Conservation (phyloP, 2,797 vertebrate genomes). For the Chaunax sp. region DNA sequence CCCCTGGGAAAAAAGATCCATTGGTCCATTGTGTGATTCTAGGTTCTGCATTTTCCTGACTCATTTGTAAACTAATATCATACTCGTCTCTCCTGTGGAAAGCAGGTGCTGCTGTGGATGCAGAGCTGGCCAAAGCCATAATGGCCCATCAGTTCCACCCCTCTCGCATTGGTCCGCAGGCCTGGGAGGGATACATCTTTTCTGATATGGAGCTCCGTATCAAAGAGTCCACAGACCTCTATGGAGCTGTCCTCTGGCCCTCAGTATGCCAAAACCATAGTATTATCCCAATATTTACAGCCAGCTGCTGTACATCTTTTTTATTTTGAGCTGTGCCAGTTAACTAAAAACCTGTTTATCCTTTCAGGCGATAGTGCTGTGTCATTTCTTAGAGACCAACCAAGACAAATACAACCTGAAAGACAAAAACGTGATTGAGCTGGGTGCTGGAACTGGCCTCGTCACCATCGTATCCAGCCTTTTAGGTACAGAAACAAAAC, state of each 20-base stretch:
- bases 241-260: constrained; percentile 95
- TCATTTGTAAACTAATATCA: too few species aligned
- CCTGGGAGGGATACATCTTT: constrained; percentile 93
- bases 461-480: constrained; percentile 93
- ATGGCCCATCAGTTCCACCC: constrained; percentile 87
- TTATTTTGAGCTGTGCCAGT: neutral
- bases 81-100: constrained; percentile 31
- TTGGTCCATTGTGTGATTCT: neutral
- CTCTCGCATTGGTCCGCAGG: constrained; percentile 73
- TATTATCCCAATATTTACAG: neutral
- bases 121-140: constrained; percentile 87
- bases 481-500: constrained; percentile 81
- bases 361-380: constrained; percentile 91
- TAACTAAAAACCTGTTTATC: neutral
- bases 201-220: constrained; percentile 90
- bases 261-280: constrained; percentile 83
- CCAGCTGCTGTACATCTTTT: neutral
- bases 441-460: constrained; percentile 95
- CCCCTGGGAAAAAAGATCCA: neutral
- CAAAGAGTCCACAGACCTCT: constrained; percentile 90
- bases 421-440: constrained; percentile 95
- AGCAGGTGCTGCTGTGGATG: constrained; percentile 74
- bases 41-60: neutral
- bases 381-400: constrained; percentile 93
- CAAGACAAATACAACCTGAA: constrained; percentile 84